Percentiles rank a stretch among this genome's conserved stretches.
Evolutionary conservation across 2,888 invertebrate species (phyloP).

Genomic region (Drosophila koepferae): DNA sequence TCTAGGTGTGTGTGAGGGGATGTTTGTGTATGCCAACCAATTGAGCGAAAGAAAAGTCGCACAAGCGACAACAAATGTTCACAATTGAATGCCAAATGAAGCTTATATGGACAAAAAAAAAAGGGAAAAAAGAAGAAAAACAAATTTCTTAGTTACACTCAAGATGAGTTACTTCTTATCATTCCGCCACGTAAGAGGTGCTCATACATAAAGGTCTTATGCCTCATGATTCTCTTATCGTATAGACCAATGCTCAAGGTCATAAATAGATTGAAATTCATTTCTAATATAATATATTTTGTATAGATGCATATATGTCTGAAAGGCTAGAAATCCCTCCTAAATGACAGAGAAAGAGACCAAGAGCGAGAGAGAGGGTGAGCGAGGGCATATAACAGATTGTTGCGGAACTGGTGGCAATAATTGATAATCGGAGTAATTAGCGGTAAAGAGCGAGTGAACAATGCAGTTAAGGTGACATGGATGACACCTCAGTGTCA

Average conservation of each 20-base stretch:
- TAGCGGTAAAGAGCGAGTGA: neutral
- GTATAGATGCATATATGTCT: neutral
- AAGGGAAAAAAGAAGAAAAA: conserved; percentile 2
- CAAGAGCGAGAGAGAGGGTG: neutral
- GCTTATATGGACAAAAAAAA: conserved; percentile 18
- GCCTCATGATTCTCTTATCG: neutral
- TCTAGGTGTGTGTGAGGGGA: neutral
- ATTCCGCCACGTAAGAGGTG: neutral
- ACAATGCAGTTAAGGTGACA: neutral
- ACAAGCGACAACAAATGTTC: conserved; percentile 36
- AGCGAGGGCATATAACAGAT: neutral
- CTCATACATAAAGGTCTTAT: neutral
- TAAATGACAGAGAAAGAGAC: too few species aligned
- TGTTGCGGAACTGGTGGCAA: neutral
- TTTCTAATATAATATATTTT: neutral
- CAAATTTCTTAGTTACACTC: conserved; percentile 7
- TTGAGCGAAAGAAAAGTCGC: conserved; percentile 23
- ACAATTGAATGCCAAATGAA: conserved; percentile 41
- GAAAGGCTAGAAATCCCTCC: too few species aligned
- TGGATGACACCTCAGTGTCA: neutral
- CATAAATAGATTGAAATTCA: neutral
- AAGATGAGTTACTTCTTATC: neutral
- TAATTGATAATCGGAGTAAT: neutral
- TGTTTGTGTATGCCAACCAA: conserved; percentile 8
- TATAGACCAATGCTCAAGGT: neutral